Evolutionary conservation across 1,140 invertebrate species (phyloP).

Genomic region (Wiebesia pumilae): DNA sequence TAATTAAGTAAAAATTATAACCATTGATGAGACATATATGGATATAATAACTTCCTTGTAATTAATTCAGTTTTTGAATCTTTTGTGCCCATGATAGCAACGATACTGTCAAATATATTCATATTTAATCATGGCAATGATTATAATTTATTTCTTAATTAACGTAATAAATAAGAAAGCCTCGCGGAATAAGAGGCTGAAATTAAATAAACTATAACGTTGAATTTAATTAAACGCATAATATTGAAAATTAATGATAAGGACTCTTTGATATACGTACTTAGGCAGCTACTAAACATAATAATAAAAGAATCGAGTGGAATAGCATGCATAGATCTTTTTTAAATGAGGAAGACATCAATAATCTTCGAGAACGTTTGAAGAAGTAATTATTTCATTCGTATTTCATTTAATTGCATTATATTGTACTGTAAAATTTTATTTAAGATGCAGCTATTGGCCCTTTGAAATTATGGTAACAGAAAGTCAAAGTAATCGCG

Average conservation of each 20-base stretch:
- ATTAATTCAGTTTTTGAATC: too few species aligned
- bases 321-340: slow-evolving; percentile 59
- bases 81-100: too few species aligned
- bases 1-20: not conserved
- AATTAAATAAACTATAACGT: too few species aligned
- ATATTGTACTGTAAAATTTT: not conserved
- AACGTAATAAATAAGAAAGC: too few species aligned
- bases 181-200: too few species aligned
- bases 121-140: too few species aligned
- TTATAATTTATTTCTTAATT: too few species aligned
- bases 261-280: not conserved
- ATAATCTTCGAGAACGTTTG: slow-evolving; percentile 55
- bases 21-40: too few species aligned
- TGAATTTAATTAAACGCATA: too few species aligned
- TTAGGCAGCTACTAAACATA: slow-evolving; percentile 49
- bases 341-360: slow-evolving; percentile 28
- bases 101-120: too few species aligned
- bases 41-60: too few species aligned
- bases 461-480: slow-evolving; percentile 59
- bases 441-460: slow-evolving; percentile 61
- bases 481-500: not conserved
- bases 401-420: not conserved
- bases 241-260: not conserved
- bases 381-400: slow-evolving; percentile 54
- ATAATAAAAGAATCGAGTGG: slow-evolving; percentile 63